Base-by-base conservation (phyloP, 2,113 vertebrate species). In the Mesembrinibis cayennensis region DNA sequence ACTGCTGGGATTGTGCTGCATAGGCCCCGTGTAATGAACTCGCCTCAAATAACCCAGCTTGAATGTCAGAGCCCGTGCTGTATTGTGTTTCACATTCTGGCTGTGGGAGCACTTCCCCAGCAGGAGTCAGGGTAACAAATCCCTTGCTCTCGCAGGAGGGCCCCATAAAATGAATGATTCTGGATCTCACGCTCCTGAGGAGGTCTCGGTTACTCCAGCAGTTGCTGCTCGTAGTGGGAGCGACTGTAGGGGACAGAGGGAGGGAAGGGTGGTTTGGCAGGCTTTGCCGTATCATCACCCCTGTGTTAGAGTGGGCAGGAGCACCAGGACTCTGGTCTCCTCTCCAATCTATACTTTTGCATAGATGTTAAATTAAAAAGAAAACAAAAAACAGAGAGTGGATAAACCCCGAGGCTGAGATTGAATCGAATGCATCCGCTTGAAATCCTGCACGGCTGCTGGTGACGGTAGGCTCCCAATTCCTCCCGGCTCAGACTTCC, bases 31-130 rank as follows among this genome's bases (percentile, higher is more conserved):
- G 85, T 56, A 95, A 87, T 49, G 20, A 95, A 93, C 78, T 95
- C 40, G 71, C 96, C 93, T 95, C 95, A 97, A 94, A 96, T 97
- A 97, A 97, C 95, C 97, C 94, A 93, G 96, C 82, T 94, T 94
- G 95, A 95, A 95, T 97, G 93, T 95, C 89, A 92, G 82, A 95
- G 89, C 95, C 95, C 77, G 61, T 72, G 73, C 92, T 89, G 83
- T 94, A 96, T 95, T 95, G 93, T 95, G 92, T 95, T 97, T 96
- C 96, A 95, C 88, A 96, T 71, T 90, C 91, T 96, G 95, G 91
- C 96, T 93, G 71, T 92, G 95, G 96, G 91, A 96, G 77, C 12
- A 6, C 88, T 91, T 96, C 94, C 94, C 89, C 96, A 96, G 95
- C 93, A 96, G 93, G 95, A 96, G 72, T 96, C 94, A 97, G 94